Evolutionary conservation across 2,888 invertebrate genomes (phyloP), one percentile per base, ranked within the genome.

Genomic region (Folsomia manolachei): DNA sequence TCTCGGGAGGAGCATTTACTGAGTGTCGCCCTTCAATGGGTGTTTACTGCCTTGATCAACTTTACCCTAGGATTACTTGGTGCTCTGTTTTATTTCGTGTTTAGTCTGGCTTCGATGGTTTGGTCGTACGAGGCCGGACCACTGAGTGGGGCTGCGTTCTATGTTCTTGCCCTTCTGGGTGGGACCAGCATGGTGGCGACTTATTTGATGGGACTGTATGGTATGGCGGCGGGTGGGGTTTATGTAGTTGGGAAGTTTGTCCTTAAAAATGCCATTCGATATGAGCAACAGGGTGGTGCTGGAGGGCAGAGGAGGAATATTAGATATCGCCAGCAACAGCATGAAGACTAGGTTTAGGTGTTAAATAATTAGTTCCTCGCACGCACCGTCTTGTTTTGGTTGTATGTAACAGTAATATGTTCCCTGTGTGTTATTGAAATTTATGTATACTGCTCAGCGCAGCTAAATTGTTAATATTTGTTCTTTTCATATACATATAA

Each of bases 151-250:
- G 27, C 26, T 11, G 26, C 63, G n/a, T 63, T 63, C n/a, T 63
- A 25, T n/a, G n/a, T 63, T 24, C 1, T 63, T 1, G 11, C 14
- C 25, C 26, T 63, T 26, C 19, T 63, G 9, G 63, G 63, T 1
- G 63, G 63, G 21, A 26, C 63, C 1, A 63, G 63, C 27, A 23
- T 63, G 11, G 63, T 63, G n/a, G 63, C 63, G n/a, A 63, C 63
- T 11, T 63, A 63, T 63, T 26, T 63, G 63, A 26, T 2, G 11
- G 63, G 26, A 9, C 19, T 63, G 24, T 63, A 63, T 24, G 63
- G 63, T 24, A 4, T 63, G 1, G 26, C 63, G 2, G 25, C 25
- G n/a, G 63, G 63, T 1, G 27, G 63, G n/a, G 23, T 63, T 24
- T 63, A 63, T 24, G 63, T 63, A 9, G 63, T n/a, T 1, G 63